Evolutionary conservation across 2,113 vertebrate species (phyloP).

Genomic region (Chiloscyllium plagiosum): DNA sequence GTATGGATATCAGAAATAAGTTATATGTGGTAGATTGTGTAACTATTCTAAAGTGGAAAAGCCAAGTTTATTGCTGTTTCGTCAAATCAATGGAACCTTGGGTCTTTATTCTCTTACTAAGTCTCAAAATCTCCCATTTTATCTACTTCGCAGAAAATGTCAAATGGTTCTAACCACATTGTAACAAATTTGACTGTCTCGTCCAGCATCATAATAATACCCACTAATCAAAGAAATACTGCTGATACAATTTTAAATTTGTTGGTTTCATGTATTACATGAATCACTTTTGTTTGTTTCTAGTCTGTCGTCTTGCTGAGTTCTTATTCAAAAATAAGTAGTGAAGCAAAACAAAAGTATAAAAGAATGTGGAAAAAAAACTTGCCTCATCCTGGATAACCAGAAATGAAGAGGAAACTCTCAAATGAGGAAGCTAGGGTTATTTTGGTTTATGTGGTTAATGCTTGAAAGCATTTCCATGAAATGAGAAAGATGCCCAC

Average conservation of each 20-base stretch:
- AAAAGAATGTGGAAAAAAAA: constrained; percentile 41
- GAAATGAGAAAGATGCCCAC: constrained; percentile 10
- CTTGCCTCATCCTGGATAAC: constrained; percentile 57
- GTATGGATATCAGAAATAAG: no score
- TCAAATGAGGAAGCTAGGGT: constrained; percentile 44
- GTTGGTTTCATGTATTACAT: neutral
- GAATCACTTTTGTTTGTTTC: neutral
- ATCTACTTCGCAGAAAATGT: no score
- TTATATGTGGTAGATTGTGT: no score
- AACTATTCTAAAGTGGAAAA: no score
- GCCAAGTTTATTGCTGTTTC: no score
- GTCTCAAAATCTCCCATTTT: no score
- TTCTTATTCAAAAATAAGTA: neutral
- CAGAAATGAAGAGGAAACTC: constrained; percentile 59
- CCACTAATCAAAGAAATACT: neutral
- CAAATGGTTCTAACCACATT: no score
- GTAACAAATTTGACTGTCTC: no score
- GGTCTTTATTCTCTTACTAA: no score
- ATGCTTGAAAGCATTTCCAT: constrained; percentile 6
- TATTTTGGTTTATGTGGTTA: constrained; percentile 47
- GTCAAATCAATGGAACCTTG: no score
- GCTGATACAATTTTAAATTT: neutral
- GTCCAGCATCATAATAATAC: neutral
- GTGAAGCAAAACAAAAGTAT: no score
- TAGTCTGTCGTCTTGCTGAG: neutral